Conservation (phyloP, 2,113 vertebrate species). For the Ginglymostoma cirratum region DNA sequence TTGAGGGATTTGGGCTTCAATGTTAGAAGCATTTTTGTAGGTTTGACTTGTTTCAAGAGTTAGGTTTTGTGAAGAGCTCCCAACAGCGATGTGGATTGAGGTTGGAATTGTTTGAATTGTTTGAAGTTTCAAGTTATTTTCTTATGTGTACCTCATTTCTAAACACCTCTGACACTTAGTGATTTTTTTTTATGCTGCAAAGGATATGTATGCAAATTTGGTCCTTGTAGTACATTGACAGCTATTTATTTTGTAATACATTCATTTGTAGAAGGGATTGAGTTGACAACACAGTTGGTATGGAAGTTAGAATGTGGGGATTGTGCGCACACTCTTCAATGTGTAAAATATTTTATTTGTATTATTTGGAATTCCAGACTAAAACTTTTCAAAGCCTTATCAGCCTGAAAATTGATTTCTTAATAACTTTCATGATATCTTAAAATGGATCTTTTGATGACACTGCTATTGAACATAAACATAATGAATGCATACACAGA, state of each 20-base stretch:
- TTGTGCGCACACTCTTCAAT: neutral
- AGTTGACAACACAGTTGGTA: neutral
- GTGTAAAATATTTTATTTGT: neutral
- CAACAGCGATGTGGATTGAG: neutral
- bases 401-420: neutral
- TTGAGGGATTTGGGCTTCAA: slow-evolving; percentile 20
- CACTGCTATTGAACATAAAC: neutral
- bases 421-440: neutral
- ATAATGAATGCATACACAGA: neutral
- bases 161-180: neutral
- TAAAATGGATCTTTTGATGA: neutral
- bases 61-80: neutral
- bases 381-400: neutral
- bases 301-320: neutral
- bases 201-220: neutral
- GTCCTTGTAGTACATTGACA: neutral
- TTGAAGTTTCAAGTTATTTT: neutral
- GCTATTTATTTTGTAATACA: neutral
- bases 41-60: slow-evolving; percentile 19
- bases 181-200: neutral
- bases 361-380: neutral
- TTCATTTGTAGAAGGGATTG: neutral
- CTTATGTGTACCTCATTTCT: neutral
- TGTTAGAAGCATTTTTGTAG: neutral
- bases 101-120: neutral